Conservation (phyloP, 2,797 vertebrate genomes). For the Sus cebifrons region DNA sequence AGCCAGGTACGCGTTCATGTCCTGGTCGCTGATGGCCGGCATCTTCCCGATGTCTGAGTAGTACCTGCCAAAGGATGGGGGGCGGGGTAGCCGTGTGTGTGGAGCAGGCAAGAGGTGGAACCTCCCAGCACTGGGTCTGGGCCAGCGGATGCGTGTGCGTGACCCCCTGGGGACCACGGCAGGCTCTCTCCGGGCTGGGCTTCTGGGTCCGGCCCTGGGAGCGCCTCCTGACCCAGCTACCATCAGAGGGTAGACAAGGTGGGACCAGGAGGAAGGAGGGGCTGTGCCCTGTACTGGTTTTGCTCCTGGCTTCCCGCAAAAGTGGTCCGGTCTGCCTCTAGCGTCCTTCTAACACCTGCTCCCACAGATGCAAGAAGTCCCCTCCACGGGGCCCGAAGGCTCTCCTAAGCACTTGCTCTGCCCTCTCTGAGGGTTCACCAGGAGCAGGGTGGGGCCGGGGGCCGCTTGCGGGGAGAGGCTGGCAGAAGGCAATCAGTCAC, state of each 20-base stretch:
- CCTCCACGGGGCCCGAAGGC: constrained; percentile 46
- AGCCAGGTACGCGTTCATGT: constrained; percentile 99
- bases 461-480: constrained; percentile 88
- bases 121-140: rapidly evolving
- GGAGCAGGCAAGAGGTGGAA: rapidly evolving
- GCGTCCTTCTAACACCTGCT: neutral
- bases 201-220: neutral
- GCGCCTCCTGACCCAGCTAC: neutral
- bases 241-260: neutral
- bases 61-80: constrained; percentile 91
- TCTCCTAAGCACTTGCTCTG: constrained; percentile 84
- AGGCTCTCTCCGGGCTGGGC: neutral
- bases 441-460: constrained; percentile 78
- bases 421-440: constrained; percentile 77
- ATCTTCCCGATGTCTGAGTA: constrained; percentile 99
- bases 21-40: constrained; percentile 99
- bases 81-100: neutral
- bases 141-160: rapidly evolving
- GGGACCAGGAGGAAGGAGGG: neutral
- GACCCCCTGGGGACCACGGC: neutral
- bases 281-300: rapidly evolving
- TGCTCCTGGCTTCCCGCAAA: rapidly evolving
- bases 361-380: neutral
- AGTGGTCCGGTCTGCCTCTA: neutral
- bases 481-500: constrained; percentile 96